Evolutionary conservation across 1,140 invertebrate species (phyloP).

Genomic region (Drosophila seguyi): DNA sequence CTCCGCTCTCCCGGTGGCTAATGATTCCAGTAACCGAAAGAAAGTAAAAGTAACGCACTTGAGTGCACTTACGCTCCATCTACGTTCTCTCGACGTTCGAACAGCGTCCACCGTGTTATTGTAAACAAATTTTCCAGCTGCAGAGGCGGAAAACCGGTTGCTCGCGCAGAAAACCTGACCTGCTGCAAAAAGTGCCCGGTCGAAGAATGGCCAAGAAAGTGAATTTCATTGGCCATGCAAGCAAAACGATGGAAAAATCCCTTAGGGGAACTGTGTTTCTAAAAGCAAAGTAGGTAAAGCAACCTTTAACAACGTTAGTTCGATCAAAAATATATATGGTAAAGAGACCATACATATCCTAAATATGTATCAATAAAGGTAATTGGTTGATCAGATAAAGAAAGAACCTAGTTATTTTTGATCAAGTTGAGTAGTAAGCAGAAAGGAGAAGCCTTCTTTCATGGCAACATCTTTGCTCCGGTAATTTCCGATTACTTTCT

Average conservation of each 20-base stretch:
- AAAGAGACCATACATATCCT: not conserved
- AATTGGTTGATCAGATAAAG: not conserved
- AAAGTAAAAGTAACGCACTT: slow-evolving; percentile 68
- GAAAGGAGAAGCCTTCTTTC: not conserved
- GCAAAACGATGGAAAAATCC: slow-evolving; percentile 9
- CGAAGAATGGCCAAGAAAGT: slow-evolving; percentile 60
- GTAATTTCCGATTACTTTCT: slow-evolving; percentile 25
- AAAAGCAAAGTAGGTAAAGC: not conserved
- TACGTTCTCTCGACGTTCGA: slow-evolving; percentile 19
- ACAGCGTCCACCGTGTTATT: slow-evolving; percentile 51
- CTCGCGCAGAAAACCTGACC: slow-evolving; percentile 53
- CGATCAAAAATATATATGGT: too few species aligned
- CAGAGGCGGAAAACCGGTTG: slow-evolving; percentile 60
- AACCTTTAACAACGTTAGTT: too few species aligned
- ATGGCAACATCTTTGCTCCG: not conserved
- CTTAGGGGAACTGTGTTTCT: not conserved
- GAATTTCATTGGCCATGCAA: slow-evolving; percentile 59
- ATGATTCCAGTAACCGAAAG: slow-evolving; percentile 59
- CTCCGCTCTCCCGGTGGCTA: slow-evolving; percentile 13
- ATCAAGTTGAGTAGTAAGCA: not conserved
- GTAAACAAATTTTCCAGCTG: slow-evolving; percentile 75
- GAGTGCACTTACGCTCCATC: slow-evolving; percentile 64
- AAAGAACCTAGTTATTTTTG: not conserved
- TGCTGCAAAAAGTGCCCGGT: slow-evolving; percentile 38
- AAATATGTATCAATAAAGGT: too few species aligned